Base-by-base conservation (phyloP, 2,888 invertebrate genomes). In the Lithosia quadra region DNA sequence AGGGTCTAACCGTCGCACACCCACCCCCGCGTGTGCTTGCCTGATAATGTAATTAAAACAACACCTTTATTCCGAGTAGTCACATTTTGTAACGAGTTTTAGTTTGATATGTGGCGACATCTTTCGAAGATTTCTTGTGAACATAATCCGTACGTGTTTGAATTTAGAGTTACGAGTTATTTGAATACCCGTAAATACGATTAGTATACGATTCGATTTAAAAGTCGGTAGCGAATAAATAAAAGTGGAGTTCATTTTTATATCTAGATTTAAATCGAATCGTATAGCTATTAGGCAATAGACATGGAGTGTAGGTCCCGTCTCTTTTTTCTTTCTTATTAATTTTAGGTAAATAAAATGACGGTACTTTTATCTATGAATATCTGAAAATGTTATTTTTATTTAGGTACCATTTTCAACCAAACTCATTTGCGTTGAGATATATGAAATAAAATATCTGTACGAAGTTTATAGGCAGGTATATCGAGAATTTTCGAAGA, bases 21-120 rank as follows among this genome's bases (percentile, higher is more conserved):
- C 88, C 84, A 84, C 87, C 83, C 87, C 85, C 88, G 94, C 92
- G 94, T 94, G 95, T 92, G 91, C 89, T 84, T 77, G 86, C 85
- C 90, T 92, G 95, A 95, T 95, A 95, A 95, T 95, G 94, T 95
- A 95, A 95, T 95, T 95, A 95, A 95, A 94, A 95, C 93, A 94
- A 94, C 94, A 95, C 94, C 94, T 95, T 94, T 92, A 94, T 93
- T 91, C 89, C 70, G 80, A 85, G 84, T 84, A 88, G 88, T 89
- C 89, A 86, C 88, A 88, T 91, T 90, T 89, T 88, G 87, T 82
- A 84, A 84, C 84, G 83, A 87, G 86, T 88, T 87, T 84, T 82
- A 86, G 84, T 89, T 87, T 84, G 86, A 88, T 84, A 71, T 79
- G 83, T 81, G 83, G 83, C 43, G 83, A 72, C 81, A 79, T 77